Evolutionary conservation across 2,797 vertebrate genomes (phyloP).

Genomic region (Thaleichthys pacificus): DNA sequence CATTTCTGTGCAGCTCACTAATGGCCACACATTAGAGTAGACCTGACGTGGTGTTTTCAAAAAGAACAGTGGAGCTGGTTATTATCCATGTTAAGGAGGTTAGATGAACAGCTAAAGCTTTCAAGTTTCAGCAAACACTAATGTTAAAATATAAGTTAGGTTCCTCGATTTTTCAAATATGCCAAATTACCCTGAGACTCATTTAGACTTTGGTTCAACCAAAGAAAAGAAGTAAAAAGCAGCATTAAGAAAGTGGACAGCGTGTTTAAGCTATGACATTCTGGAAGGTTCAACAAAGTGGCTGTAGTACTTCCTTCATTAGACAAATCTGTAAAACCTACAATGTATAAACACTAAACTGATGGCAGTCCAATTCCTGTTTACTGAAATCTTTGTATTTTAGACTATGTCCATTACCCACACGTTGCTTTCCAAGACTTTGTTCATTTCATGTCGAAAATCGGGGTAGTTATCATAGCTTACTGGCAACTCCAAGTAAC

Average conservation of each 20-base stretch:
- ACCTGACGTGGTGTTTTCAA: neutral
- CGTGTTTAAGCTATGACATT: slow-evolving; percentile 2
- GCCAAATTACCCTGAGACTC: slow-evolving; percentile 2
- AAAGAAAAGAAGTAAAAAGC: neutral
- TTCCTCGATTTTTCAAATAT: neutral
- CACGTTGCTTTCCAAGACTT: slow-evolving; percentile 28
- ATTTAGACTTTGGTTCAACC: neutral
- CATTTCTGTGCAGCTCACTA: no score
- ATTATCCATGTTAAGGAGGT: neutral
- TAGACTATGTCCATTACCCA: slow-evolving; percentile 35
- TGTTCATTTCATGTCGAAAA: slow-evolving; percentile 26
- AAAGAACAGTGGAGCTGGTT: neutral
- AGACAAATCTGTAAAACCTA: neutral
- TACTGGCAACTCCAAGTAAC: slow-evolving; percentile 24
- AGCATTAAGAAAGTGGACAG: slow-evolving; percentile 1
- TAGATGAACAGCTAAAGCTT: neutral
- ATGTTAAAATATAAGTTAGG: neutral
- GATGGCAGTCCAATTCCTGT: neutral
- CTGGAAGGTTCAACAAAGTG: slow-evolving; percentile 2
- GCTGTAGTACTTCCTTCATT: neutral
- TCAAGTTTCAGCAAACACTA: neutral
- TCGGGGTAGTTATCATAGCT: slow-evolving; percentile 31
- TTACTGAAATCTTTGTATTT: slow-evolving; percentile 6
- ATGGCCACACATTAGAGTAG: no score
- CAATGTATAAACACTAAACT: no score